phyloP scores from a whole-genome alignment of 2,797 vertebrate genomes.

The Girardinus metallicus region DNA sequence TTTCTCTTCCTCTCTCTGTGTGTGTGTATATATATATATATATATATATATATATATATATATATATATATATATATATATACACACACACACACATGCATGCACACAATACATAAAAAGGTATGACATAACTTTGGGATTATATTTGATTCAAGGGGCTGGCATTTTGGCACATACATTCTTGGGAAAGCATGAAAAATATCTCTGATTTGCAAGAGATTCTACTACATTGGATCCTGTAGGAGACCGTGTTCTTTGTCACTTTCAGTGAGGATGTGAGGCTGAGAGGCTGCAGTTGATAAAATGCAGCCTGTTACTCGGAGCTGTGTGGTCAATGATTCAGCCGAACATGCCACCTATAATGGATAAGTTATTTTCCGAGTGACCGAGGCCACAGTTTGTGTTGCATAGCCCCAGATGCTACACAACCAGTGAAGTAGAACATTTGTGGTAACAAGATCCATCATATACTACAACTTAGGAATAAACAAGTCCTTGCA shows the following conservation, averaged over 20 bases:
- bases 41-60: too few relatives aligned
- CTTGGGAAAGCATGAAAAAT: constrained; percentile 9
- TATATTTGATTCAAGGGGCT: too few relatives aligned
- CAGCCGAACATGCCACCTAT: constrained; percentile 55
- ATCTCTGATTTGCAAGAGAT: neutral
- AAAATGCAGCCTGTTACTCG: constrained; percentile 42
- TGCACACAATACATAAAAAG: too few relatives aligned
- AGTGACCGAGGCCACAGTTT: constrained; percentile 55
- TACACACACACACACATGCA: too few relatives aligned
- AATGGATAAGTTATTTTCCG: constrained; percentile 75
- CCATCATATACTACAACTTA: constrained; percentile 42
- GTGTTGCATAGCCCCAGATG: constrained; percentile 49
- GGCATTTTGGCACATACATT: too few relatives aligned
- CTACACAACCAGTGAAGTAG: constrained; percentile 37
- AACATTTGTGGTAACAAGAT: constrained; percentile 54
- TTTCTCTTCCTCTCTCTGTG: too few relatives aligned
- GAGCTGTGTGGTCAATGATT: constrained; percentile 45
- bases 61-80: too few relatives aligned
- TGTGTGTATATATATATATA: too few relatives aligned
- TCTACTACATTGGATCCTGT: constrained; percentile 3
- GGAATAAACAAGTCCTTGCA: constrained; percentile 16
- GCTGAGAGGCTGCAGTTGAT: constrained; percentile 57
- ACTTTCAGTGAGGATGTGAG: constrained; percentile 23
- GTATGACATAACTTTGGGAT: too few relatives aligned
- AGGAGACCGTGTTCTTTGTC: constrained; percentile 16